These are phyloP conservation scores for Natator depressus DNA, from an alignment of 2,113 vertebrate species.

Conservation along the genomic window DNA sequence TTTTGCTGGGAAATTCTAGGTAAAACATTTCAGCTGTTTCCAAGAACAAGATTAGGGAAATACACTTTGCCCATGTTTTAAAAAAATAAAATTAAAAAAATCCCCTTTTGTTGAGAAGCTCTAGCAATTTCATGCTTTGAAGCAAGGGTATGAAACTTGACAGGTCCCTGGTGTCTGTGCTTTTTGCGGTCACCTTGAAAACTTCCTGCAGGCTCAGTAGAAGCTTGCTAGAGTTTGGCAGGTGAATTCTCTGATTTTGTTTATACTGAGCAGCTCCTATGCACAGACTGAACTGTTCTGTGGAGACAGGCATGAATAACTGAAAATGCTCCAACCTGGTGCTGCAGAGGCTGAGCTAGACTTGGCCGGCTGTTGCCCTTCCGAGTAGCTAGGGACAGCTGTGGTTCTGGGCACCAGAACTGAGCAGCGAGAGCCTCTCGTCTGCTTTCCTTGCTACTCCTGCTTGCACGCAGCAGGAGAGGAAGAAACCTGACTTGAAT, in stretches of 20 bases:
- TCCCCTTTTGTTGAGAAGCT: not conserved
- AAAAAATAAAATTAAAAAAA: no score
- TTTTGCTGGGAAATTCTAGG: not conserved
- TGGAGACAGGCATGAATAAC: no score
- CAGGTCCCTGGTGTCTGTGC: not conserved
- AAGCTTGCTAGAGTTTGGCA: not conserved
- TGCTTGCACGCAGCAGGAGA: not conserved
- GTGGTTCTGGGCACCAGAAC: not conserved
- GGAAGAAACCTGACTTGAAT: not conserved
- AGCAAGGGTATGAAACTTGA: not conserved
- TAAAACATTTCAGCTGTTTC: not conserved
- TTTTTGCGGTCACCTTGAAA: not conserved
- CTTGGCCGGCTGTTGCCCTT: not conserved
- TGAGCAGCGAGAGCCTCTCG: not conserved
- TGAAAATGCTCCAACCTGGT: not conserved
- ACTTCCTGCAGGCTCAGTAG: not conserved
- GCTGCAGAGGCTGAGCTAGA: not conserved
- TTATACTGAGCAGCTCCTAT: not conserved
- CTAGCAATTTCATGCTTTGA: not conserved
- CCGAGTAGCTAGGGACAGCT: no score
- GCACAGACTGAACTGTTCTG: not conserved
- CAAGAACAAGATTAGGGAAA: not conserved
- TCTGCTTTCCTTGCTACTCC: not conserved
- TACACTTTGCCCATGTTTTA: not conserved
- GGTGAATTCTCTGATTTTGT: not conserved